Conservation (phyloP, 2,113 vertebrate genomes). For the Nothocercus julius region DNA sequence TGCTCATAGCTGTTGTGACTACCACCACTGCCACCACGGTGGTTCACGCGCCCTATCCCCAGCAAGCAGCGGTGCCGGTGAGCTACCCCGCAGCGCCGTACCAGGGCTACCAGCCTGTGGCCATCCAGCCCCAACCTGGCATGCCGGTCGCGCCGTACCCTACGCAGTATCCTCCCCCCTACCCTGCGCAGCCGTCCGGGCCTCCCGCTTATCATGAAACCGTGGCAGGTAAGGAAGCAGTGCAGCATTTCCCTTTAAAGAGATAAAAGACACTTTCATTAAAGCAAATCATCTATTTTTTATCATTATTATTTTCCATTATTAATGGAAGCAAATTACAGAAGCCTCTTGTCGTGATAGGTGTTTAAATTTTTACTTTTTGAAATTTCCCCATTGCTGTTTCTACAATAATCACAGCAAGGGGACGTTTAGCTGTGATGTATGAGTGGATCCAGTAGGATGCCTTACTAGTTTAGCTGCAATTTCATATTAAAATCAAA, state of each 20-base stretch:
- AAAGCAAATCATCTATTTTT: background rate
- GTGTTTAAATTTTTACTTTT: background rate
- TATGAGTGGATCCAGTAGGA: background rate
- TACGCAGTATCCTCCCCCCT: constrained; percentile 77
- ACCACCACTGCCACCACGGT: constrained; percentile 85
- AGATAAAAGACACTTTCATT: background rate
- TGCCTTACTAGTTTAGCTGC: background rate
- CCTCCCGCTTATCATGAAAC: constrained; percentile 90
- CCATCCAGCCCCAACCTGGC: constrained; percentile 78
- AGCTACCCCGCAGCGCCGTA: constrained; percentile 78
- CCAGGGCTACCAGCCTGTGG: constrained; percentile 84
- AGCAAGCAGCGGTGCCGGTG: constrained; percentile 71
- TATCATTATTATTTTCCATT: background rate
- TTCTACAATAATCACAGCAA: background rate
- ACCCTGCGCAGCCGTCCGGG: constrained; percentile 68
- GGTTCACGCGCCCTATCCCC: constrained; percentile 81
- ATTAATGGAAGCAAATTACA: accelerated
- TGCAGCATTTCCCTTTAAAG: background rate
- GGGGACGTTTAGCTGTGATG: background rate
- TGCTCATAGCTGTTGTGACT: constrained; percentile 81
- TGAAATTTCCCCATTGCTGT: background rate
- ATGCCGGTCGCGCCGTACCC: constrained; percentile 72
- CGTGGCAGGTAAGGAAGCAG: constrained; percentile 74
- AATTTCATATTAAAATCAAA: background rate
- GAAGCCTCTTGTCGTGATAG: background rate